Base-by-base conservation (phyloP, 2,113 vertebrate species). In the Blennius ocellaris region DNA sequence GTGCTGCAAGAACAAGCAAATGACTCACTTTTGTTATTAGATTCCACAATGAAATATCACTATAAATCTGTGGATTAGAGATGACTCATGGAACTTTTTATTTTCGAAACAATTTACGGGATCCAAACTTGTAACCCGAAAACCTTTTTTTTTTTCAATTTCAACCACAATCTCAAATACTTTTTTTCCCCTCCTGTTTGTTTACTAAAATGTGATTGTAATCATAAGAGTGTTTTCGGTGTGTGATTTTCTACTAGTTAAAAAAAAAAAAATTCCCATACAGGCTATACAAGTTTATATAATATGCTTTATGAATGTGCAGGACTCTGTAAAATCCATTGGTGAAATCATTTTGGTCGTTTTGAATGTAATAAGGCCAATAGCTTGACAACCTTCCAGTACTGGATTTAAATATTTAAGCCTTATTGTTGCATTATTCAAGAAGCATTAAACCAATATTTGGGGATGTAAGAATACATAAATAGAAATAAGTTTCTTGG, bases 61-160 rank as follows among this genome's bases (percentile, higher is more conserved):
- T 10, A 43, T 60, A 30, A 16, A 38, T 56, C 17, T 68, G 62
- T 10, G 37, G 39, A 15, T 56, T 37, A 49, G 37, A 69, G 21
- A 8, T 69, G 66, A 10, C 9, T 68, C 11, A 37, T 75, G 44
- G 51, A 15, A 39, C 14, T 11, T 47, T 63, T 48, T 61, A 8
- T 10, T n/a, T 44, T 43, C 3, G n/a, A 17, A 21, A 48, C 36
- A 45, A 30, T 14, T 15, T 2, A 30, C 21, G 4, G 21, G 21
- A 30, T 30, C 21, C 44, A 45, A 6, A 45, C 11, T 45, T 45
- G 2, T 45, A 48, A 48, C 7, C 14, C 15, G 11, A 11, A 48
- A 48, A 6, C 38, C 11, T 10, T 43, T 36, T 14, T 36, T 10
- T 43, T n/a, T 14, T 36, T 30, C 3, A 11, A 17, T 52, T 52